These are phyloP conservation scores for Rhea americana DNA, from an alignment of 2,113 vertebrate species.

Conservation along the genomic window DNA sequence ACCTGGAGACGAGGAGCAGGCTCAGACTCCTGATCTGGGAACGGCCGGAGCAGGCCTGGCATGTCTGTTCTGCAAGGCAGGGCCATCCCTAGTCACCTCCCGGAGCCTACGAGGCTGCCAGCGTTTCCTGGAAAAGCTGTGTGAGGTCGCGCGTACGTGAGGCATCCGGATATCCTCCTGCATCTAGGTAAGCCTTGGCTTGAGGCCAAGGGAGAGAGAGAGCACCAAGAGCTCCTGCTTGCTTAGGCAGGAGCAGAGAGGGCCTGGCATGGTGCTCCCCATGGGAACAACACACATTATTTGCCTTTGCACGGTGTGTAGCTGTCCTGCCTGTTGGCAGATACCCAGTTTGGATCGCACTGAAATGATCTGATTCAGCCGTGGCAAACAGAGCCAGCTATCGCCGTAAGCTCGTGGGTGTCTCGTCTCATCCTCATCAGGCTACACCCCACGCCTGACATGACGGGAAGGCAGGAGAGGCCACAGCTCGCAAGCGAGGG, in stretches of 20 bases:
- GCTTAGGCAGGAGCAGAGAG: background rate
- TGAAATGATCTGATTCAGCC: background rate
- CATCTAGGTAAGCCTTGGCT: rapidly evolving
- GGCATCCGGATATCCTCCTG: rapidly evolving
- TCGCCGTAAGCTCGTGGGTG: rapidly evolving
- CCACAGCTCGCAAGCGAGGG: background rate
- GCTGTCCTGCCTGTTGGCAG: background rate
- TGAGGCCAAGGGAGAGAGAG: background rate
- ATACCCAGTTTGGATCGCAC: background rate
- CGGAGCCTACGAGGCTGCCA: no score
- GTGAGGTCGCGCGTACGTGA: rapidly evolving
- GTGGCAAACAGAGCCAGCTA: no score
- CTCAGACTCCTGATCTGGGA: no score
- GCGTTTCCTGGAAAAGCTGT: no score
- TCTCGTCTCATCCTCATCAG: background rate
- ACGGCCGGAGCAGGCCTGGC: no score
- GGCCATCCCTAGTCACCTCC: no score
- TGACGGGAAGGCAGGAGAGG: no score
- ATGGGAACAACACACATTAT: no score
- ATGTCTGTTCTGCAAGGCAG: no score
- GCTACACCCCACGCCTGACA: no score
- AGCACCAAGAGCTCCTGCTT: background rate
- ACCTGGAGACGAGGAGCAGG: no score
- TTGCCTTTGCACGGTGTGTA: background rate
- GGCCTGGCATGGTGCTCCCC: background rate